Base-by-base conservation (phyloP, 2,888 invertebrate genomes). In the Sphinx pinastri region DNA sequence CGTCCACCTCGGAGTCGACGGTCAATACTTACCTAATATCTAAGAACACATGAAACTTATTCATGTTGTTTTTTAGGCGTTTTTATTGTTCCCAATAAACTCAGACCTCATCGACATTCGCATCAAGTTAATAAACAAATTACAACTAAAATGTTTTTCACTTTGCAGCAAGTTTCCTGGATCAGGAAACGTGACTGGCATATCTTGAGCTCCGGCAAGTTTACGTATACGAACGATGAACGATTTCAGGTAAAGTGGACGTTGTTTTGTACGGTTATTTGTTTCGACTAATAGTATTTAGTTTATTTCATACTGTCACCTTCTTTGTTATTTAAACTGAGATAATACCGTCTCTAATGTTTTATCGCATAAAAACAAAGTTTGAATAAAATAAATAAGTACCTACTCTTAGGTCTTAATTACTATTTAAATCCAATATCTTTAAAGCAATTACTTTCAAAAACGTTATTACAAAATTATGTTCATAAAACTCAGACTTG, bases 171-270 rank as follows among this genome's bases (percentile, higher is more conserved):
- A 97, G 98, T 98, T 81, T 98, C 98, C 68, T 98, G 98, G 98
- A 97, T 98, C 78, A 95, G 98, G 75, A 96, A 98, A 79, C 95
- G 98, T 80, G 98, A 98, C 93, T 98, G 98, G 97, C 98, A 98
- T 93, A 98, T 98, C 84, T 95, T 98, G 85, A 98, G 98, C 83
- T 98, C 98, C 68, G 98, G 98, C 57, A 96, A 97, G 91, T 97
- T 97, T 90, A 97, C 98, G 66, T 98, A 98, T 93, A 98, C 98
- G 77, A 98, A 98, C 91, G 98, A 98, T 89, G 98, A 98, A 88
- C 94, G 97, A 84, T 97, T 97, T 90, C 95, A 95, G 83, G 95
- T 95, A 77, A 81, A 80, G 73, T 69, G 63, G 49, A 7, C n/a
- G 19, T 59, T 59, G 4, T 31, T 59, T 5, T 8, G 31, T 13